Conservation (phyloP, 2,113 vertebrate species). For the Fregata magnificens region DNA sequence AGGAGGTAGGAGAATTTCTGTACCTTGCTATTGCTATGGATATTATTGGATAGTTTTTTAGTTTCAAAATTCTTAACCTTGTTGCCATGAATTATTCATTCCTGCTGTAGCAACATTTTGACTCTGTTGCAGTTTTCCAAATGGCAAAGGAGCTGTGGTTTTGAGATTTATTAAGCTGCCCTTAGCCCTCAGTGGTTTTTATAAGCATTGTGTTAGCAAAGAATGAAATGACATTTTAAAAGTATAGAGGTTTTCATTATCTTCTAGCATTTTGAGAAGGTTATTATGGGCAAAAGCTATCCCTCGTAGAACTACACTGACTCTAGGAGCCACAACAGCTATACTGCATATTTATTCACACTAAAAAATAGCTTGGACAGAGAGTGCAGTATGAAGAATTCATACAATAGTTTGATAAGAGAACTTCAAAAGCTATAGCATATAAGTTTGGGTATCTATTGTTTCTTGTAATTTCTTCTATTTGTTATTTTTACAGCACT, state of each 20-base stretch:
- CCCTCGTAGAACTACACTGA: neutral
- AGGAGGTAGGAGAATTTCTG: conserved; percentile 69
- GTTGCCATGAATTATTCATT: conserved; percentile 24
- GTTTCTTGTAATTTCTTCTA: neutral
- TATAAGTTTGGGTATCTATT: neutral
- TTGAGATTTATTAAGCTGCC: neutral
- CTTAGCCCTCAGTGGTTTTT: neutral
- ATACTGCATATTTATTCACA: neutral
- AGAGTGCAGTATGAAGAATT: neutral
- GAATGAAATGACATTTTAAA: neutral
- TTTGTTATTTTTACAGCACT: neutral
- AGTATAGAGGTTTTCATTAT: neutral
- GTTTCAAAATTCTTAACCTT: neutral
- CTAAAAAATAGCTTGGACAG: neutral
- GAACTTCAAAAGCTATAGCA: neutral
- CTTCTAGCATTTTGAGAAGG: neutral
- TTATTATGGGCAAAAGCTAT: neutral
- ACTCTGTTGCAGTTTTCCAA: neutral
- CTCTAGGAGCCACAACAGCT: neutral
- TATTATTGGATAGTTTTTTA: neutral
- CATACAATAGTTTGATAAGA: neutral
- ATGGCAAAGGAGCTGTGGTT: neutral
- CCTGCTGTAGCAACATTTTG: neutral
- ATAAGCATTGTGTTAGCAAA: conserved; percentile 2
- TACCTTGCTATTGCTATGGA: neutral